Conservation (phyloP, 1,140 invertebrate species). For the Lasioglossum baleicum region DNA sequence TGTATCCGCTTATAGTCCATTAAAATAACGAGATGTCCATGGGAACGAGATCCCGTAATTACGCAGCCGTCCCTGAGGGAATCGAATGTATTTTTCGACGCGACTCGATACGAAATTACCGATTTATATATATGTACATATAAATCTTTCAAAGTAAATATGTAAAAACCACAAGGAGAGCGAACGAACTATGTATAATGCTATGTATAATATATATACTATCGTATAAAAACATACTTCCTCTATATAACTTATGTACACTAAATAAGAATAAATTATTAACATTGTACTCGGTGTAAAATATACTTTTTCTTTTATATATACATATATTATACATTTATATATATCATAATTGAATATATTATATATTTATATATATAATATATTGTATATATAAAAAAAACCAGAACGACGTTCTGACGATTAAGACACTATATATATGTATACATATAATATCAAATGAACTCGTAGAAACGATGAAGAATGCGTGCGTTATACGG, state of each 20-base stretch:
- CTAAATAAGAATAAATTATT: slow-evolving; percentile 46
- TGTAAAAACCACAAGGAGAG: slow-evolving; percentile 27
- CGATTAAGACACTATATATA: slow-evolving; percentile 10
- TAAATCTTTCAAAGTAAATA: slow-evolving; percentile 21
- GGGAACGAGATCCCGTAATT: slow-evolving; percentile 1
- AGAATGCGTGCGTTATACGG: slow-evolving; percentile 21
- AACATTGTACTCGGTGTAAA: slow-evolving; percentile 41
- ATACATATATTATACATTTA: not conserved
- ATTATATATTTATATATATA: not conserved
- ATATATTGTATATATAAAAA: slow-evolving; percentile 16
- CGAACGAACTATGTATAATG: slow-evolving; percentile 23
- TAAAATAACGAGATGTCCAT: not conserved
- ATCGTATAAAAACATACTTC: slow-evolving; percentile 32
- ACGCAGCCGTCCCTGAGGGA: slow-evolving; percentile 8
- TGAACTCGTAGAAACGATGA: slow-evolving; percentile 35
- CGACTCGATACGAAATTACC: not conserved
- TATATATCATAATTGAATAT: not conserved
- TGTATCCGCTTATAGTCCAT: slow-evolving; percentile 28
- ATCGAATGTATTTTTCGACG: not conserved
- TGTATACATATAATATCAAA: slow-evolving; percentile 14
- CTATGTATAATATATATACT: slow-evolving; percentile 2
- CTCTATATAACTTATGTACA: slow-evolving; percentile 41
- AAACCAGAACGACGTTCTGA: slow-evolving; percentile 1
- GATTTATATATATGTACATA: not conserved
- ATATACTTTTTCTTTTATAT: slow-evolving; percentile 27